Evolutionary conservation across 2,113 vertebrate species (phyloP), one percentile per base, ranked within the genome.

Genomic region (Pseudopodoces humilis): DNA sequence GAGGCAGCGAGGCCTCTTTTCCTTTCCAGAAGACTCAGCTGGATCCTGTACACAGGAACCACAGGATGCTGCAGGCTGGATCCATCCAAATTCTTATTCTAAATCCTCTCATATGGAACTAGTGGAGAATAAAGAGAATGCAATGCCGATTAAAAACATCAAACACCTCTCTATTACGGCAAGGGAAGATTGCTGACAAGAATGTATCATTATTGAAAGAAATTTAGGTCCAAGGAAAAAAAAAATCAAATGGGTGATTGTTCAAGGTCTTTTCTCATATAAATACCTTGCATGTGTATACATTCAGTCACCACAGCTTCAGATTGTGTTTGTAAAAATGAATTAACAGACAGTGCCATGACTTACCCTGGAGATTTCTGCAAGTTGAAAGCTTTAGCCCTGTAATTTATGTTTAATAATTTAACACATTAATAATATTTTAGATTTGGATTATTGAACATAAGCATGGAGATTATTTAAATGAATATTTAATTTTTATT

Each of bases 401-500:
- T 96, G 37, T 91, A 92, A 97, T 96, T 96, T 97, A 95, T 95
- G 65, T 96, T 97, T 97, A 96, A 98, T 98, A 97, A 97, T 97
- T 98, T 95, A 98, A 85, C 37, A 96, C 59, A 96, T 96, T 98
- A 96, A 98, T 97, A 96, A 95, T 97, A 97, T 95, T 98, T 98
- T 96, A 96, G 91, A 95, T 97, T 94, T 97, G 89, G 86, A 94
- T 97, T 97, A 96, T 96, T 97, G 91, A 97, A 96, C 89, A 95
- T 89, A 97, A 97, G 80, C 88, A 96, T 88, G 44, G 86, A 96
- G 96, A 97, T 96, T 97, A 97, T 97, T 98, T 98, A 96, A 98
- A 98, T 97, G 35, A 98, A 97, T 97, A 97, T 97, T 97, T 98
- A 96, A 97, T 97, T 98, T 96, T 97, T 97, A 97, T 97, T 98